These are phyloP conservation scores for Pteruthius melanotis DNA, from an alignment of 2,113 vertebrate genomes.

Conservation along the genomic window DNA sequence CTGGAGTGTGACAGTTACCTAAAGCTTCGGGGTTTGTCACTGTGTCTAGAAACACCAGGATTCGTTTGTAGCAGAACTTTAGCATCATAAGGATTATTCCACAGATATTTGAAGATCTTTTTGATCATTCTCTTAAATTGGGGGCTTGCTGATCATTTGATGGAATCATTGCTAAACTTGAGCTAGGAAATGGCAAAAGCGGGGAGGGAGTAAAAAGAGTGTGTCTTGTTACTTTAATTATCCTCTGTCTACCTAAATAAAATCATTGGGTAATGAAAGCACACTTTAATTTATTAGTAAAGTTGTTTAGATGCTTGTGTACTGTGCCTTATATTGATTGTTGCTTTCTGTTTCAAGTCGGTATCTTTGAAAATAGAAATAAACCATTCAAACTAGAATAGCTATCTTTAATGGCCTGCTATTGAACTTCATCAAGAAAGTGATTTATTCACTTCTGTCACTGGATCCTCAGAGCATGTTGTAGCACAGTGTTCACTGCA, in stretches of 20 bases:
- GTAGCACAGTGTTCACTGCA: neutral
- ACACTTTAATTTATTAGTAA: neutral
- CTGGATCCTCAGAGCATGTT: neutral
- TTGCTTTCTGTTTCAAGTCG: neutral
- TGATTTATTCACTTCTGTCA: neutral
- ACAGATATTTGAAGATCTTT: neutral
- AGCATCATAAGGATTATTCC: neutral
- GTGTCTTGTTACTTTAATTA: neutral
- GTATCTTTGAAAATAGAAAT: neutral
- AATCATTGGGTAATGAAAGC: slow-evolving; percentile 11
- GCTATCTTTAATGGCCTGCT: neutral
- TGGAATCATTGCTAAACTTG: neutral
- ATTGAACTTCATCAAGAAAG: neutral
- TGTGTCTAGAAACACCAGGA: neutral
- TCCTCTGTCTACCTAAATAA: slow-evolving; percentile 11
- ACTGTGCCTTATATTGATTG: neutral
- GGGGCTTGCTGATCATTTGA: neutral
- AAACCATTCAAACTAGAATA: neutral
- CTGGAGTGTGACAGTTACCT: neutral
- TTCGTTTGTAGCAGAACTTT: neutral
- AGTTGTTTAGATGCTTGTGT: neutral
- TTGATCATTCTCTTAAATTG: neutral
- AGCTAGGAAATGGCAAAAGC: neutral
- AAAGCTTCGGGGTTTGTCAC: neutral
- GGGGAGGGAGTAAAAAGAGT: neutral